Evolutionary conservation across 1,140 invertebrate species (phyloP).

Genomic region (Epicauta chinensis): DNA sequence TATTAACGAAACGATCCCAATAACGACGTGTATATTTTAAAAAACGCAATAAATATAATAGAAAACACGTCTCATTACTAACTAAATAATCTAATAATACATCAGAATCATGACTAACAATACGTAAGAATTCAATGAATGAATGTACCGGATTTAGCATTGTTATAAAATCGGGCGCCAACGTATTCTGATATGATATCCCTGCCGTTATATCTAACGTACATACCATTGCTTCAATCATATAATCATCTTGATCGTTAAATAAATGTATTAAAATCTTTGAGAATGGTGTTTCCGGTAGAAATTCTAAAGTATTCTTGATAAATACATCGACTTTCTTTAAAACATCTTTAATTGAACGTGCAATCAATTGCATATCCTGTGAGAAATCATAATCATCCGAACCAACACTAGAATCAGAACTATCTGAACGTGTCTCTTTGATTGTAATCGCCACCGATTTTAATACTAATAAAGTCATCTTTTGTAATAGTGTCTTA

Average conservation of each 20-base stretch:
- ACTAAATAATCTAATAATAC: slow-evolving; percentile 81
- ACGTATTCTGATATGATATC: slow-evolving; percentile 71
- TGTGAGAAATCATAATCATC: slow-evolving; percentile 79
- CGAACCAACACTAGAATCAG: slow-evolving; percentile 72
- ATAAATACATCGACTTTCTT: slow-evolving; percentile 76
- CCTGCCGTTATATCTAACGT: slow-evolving; percentile 80
- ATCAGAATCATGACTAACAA: slow-evolving; percentile 75
- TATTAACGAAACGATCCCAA: slow-evolving; percentile 77
- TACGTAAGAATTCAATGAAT: slow-evolving; percentile 76
- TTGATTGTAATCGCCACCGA: slow-evolving; percentile 85
- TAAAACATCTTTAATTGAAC: slow-evolving; percentile 75
- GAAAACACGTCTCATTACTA: slow-evolving; percentile 86
- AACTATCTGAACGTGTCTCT: slow-evolving; percentile 78
- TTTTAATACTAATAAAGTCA: slow-evolving; percentile 77
- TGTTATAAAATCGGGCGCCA: slow-evolving; percentile 66
- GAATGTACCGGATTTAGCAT: slow-evolving; percentile 78
- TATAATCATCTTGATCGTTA: slow-evolving; percentile 82
- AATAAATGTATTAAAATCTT: slow-evolving; percentile 85
- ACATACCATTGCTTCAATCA: slow-evolving; percentile 90
- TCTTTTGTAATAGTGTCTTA: slow-evolving; percentile 73
- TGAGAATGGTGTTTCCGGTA: slow-evolving; percentile 78
- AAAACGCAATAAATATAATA: slow-evolving; percentile 78
- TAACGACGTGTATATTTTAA: slow-evolving; percentile 79
- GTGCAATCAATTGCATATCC: slow-evolving; percentile 81
- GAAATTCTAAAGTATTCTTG: slow-evolving; percentile 73